Base-by-base conservation (phyloP, 2,888 invertebrate genomes). In the Dolichomitus sp. region DNA sequence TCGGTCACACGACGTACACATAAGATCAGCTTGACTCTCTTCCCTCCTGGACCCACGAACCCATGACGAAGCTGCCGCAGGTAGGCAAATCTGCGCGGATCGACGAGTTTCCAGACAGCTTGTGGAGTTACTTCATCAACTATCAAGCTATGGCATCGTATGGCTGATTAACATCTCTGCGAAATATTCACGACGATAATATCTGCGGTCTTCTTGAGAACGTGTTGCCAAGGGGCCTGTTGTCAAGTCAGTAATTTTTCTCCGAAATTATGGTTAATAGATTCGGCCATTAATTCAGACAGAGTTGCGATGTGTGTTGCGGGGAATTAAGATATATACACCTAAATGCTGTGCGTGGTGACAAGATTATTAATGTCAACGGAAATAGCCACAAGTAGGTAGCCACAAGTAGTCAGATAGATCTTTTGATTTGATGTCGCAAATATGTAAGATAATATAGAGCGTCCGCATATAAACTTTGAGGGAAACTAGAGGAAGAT, bases 11-110 rank as follows among this genome's bases (percentile, higher is more conserved):
- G 17, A 19, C 12, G 0, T 19, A 37, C 57, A 27, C 19, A 19
- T 23, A 54, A 50, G 30, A 57, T 75, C 61, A 66, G 19, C 68
- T 27, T 40, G 19, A 14, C 59, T 61, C 50, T 59, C 80, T 70
- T 12, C 57, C 52, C 77, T 40, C 30, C 19, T 2, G 54, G 63
- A 33, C 33, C 40, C 61, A 9, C 48, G 4, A 37, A 63, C 33
- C 50, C 73, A 52, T 45, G 68, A 54, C n/a, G 12, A 19, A 17
- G 57, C 75, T 45, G 66, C 72, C 68, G 30, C 45, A 79, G 77
- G 81, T 84, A 74, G 61, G 76, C 79, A 54, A 72, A 72, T 52
- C 77, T 52, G 63, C 69, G 54, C 45, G 72, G 68, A 69, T 84
- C 69, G 59, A 61, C 76, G 69, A 59, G 33, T 4, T 79, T 45